Percentiles rank a stretch among this genome's conserved stretches.
Conservation (phyloP, 2,888 invertebrate genomes). For the Branchellion lobata region DNA sequence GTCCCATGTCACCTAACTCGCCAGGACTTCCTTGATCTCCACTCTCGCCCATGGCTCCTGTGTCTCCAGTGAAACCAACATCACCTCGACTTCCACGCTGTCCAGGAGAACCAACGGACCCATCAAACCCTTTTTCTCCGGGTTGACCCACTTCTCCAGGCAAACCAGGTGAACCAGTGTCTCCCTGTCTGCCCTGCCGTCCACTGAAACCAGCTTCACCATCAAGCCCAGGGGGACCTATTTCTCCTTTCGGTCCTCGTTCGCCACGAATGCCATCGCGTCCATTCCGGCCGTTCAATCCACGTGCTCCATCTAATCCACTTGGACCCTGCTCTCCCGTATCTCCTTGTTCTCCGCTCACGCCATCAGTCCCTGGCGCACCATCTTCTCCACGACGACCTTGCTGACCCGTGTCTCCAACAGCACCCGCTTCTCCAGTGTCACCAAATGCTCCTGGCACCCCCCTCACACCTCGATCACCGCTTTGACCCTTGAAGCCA, state of each 20-base stretch:
- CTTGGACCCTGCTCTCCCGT: slow-evolving; percentile 40
- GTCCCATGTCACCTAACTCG: background rate
- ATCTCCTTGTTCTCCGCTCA: slow-evolving; percentile 34
- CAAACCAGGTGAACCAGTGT: background rate
- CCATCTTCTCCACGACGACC: slow-evolving; percentile 38
- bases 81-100: background rate
- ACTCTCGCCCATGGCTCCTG: background rate
- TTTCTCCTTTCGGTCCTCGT: slow-evolving; percentile 23
- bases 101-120: background rate
- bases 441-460: slow-evolving; percentile 38
- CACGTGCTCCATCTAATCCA: slow-evolving; percentile 2
- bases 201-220: slow-evolving; percentile 44
- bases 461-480: background rate
- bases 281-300: background rate
- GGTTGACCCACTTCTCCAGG: background rate
- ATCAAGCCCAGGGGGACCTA: slow-evolving; percentile 38
- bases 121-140: background rate
- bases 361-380: slow-evolving; percentile 28
- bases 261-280: slow-evolving; percentile 34
- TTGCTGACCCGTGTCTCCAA: slow-evolving; percentile 28
- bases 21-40: background rate
- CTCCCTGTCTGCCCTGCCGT: background rate
- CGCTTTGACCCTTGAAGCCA: slow-evolving; percentile 32
- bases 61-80: background rate
- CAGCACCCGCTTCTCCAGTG: slow-evolving; percentile 34